Percentiles rank a stretch among this genome's conserved stretches.
These are phyloP conservation scores for Panulirus ornatus DNA, from an alignment of 1,140 invertebrate species.

Conservation along the genomic window DNA sequence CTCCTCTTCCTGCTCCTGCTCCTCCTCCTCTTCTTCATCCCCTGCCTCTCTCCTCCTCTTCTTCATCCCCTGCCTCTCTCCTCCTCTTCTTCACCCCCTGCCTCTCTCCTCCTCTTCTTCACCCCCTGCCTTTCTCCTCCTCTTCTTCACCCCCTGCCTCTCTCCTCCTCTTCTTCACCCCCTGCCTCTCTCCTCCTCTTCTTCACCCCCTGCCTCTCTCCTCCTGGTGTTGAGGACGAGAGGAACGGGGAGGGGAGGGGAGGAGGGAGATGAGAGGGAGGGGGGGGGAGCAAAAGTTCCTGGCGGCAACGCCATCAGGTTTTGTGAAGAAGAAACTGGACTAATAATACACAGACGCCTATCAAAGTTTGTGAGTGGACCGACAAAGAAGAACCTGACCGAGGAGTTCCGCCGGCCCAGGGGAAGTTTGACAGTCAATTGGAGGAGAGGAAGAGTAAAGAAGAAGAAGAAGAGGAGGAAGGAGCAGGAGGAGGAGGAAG, in stretches of 20 bases:
- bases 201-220: not conserved
- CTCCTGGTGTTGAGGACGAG: not conserved
- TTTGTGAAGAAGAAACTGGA: conserved; percentile 31
- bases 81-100: not conserved
- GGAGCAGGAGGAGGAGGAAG: not conserved
- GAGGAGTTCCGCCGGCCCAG: not conserved
- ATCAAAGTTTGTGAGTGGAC: conserved; percentile 33
- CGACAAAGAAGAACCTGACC: conserved; percentile 33
- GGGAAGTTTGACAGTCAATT: conserved; percentile 3
- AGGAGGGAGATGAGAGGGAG: not conserved
- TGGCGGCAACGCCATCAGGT: conserved; percentile 36
- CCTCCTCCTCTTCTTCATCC: not conserved
- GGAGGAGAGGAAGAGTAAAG: not conserved
- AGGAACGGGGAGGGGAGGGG: not conserved
- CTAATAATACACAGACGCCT: conserved; percentile 12
- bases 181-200: not conserved
- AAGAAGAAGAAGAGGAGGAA: not conserved
- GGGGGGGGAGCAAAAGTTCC: too few species aligned
- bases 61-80: not conserved
- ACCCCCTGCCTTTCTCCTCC: not conserved
- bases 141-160: not conserved
- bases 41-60: not conserved
- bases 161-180: not conserved
- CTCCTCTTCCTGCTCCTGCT: not conserved
- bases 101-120: not conserved